Conservation (phyloP, 2,888 invertebrate genomes). For the Hypomecis atomaria region DNA sequence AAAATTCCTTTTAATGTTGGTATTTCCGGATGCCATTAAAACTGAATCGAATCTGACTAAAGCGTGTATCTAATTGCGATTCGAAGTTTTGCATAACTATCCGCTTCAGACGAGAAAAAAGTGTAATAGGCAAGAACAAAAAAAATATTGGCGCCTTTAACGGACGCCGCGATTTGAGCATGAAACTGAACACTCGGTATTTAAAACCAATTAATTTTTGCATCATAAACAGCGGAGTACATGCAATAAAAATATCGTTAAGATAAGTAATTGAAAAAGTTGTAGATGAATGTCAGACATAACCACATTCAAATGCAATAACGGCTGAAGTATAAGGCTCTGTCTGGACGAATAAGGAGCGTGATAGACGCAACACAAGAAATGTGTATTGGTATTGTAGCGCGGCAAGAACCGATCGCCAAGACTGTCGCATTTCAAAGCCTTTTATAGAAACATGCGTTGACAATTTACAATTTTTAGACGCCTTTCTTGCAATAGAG, state of each 20-base stretch:
- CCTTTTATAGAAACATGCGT: constrained; percentile 37
- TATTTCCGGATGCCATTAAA: constrained; percentile 57
- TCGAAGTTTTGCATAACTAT: constrained; percentile 62
- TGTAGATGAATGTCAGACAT: constrained; percentile 32
- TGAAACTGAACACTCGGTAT: constrained; percentile 33
- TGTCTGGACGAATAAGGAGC: constrained; percentile 35
- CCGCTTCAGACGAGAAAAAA: constrained; percentile 53
- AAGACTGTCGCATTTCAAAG: constrained; percentile 28
- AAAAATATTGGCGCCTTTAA: constrained; percentile 34
- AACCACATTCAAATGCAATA: constrained; percentile 39
- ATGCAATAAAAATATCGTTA: constrained; percentile 43
- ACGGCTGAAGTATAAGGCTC: constrained; percentile 28
- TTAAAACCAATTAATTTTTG: constrained; percentile 38
- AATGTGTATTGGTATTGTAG: constrained; percentile 36
- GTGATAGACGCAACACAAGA: constrained; percentile 31
- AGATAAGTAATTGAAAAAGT: constrained; percentile 36
- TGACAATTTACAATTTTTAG: constrained; percentile 13
- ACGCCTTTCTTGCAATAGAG: constrained; percentile 7
- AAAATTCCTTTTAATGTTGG: constrained; percentile 54
- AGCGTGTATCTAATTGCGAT: constrained; percentile 54
- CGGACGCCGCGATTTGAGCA: constrained; percentile 11
- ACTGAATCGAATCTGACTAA: constrained; percentile 48
- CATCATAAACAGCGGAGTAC: constrained; percentile 36
- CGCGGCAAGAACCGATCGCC: constrained; percentile 21
- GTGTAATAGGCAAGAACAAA: constrained; percentile 26